Conservation (phyloP, 2,113 vertebrate species). For the Otus sunia region DNA sequence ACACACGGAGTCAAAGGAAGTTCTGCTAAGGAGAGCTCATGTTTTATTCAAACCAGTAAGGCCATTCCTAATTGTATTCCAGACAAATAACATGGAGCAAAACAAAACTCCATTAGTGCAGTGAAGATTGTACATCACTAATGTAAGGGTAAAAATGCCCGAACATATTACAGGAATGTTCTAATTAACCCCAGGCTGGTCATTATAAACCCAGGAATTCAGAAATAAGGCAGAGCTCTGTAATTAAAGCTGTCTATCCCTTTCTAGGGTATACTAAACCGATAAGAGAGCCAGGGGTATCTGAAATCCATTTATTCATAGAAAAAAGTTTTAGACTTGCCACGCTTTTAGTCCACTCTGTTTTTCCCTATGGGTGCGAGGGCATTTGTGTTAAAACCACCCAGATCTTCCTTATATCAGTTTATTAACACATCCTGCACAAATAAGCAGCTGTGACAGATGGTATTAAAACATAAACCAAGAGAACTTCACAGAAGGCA, state of each 20-base stretch:
- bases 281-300: background rate
- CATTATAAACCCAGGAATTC: background rate
- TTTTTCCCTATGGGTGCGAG: background rate
- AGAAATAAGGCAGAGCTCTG: background rate
- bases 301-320: background rate
- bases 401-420: background rate
- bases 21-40: background rate
- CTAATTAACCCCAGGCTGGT: conserved; percentile 35
- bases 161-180: background rate
- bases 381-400: background rate
- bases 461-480: background rate
- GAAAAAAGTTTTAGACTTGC: background rate
- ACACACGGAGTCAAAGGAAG: background rate
- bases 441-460: background rate
- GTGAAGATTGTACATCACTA: background rate
- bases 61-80: background rate
- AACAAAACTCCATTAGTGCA: background rate
- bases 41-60: conserved; percentile 35
- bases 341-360: background rate
- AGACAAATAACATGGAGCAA: background rate
- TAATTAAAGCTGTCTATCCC: background rate
- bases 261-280: background rate
- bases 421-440: background rate
- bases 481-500: background rate
- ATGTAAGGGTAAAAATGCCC: background rate